Conservation (phyloP, 2,888 invertebrate genomes). For the Ichneumoninae sp. region DNA sequence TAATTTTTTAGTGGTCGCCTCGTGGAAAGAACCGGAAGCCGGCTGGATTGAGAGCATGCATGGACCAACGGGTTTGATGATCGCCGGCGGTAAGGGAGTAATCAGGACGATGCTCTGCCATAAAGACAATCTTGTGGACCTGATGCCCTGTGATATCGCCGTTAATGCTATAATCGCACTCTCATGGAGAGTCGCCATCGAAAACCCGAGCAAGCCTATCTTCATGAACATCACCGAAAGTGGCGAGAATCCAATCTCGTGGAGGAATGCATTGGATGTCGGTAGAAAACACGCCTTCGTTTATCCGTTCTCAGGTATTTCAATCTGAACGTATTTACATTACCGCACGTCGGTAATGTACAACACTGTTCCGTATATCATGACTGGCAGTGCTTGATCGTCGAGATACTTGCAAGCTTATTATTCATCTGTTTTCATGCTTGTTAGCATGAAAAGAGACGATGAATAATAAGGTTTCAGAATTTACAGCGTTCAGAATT, state of each 20-base stretch:
- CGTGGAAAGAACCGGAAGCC: slow-evolving; percentile 90
- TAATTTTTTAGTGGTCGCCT: slow-evolving; percentile 89
- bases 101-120: slow-evolving; percentile 93
- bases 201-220: slow-evolving; percentile 84
- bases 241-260: slow-evolving; percentile 91
- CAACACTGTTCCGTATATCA: not conserved
- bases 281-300: slow-evolving; percentile 87
- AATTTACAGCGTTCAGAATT: not conserved
- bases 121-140: slow-evolving; percentile 87
- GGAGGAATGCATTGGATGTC: slow-evolving; percentile 92
- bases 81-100: slow-evolving; percentile 93
- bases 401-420: not conserved
- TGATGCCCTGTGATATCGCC: slow-evolving; percentile 92
- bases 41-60: slow-evolving; percentile 97
- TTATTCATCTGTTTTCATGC: not conserved
- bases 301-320: slow-evolving; percentile 85
- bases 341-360: not conserved
- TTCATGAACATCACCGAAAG: slow-evolving; percentile 93
- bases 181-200: slow-evolving; percentile 88
- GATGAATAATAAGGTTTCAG: not conserved
- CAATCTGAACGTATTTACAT: not conserved
- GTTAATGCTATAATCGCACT: slow-evolving; percentile 92
- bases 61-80: slow-evolving; percentile 93
- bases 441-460: not conserved
- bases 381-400: not conserved